These are phyloP conservation scores for Xiphophorus maculatus DNA, from an alignment of 2,113 vertebrate genomes.

Conservation along the genomic window DNA sequence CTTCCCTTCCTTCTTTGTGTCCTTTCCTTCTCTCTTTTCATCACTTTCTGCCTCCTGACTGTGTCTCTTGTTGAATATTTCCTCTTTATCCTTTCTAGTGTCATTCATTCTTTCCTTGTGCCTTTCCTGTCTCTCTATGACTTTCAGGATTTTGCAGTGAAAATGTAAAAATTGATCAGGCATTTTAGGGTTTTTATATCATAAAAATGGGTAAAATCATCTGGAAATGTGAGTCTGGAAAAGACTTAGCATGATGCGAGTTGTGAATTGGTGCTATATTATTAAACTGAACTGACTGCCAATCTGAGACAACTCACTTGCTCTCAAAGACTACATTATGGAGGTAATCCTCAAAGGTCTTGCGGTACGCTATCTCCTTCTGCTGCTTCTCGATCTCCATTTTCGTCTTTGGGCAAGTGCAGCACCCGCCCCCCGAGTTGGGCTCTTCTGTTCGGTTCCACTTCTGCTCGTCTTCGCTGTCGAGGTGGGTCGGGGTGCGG, in stretches of 20 bases:
- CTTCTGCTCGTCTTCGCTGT: constrained; percentile 85
- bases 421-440: constrained; percentile 81
- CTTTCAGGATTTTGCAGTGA: too few relatives aligned
- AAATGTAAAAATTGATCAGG: too few relatives aligned
- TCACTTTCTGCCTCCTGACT: not conserved
- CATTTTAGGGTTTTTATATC: too few relatives aligned
- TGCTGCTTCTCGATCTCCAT: constrained; percentile 91
- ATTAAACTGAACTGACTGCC: too few relatives aligned
- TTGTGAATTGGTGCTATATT: too few relatives aligned
- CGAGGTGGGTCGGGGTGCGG: constrained; percentile 86
- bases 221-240: too few relatives aligned
- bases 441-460: constrained; percentile 87
- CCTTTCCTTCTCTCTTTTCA: not conserved
- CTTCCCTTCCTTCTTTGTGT: too few relatives aligned
- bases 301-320: constrained; percentile 76
- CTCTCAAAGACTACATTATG: constrained; percentile 95
- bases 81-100: not conserved
- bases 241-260: too few relatives aligned
- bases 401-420: constrained; percentile 94
- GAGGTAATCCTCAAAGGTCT: constrained; percentile 96
- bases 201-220: too few relatives aligned
- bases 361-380: constrained; percentile 91
- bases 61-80: not conserved
- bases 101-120: not conserved
- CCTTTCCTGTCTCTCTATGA: too few relatives aligned